Base-by-base conservation (phyloP, 2,888 invertebrate species). In the Blomia tropicalis region DNA sequence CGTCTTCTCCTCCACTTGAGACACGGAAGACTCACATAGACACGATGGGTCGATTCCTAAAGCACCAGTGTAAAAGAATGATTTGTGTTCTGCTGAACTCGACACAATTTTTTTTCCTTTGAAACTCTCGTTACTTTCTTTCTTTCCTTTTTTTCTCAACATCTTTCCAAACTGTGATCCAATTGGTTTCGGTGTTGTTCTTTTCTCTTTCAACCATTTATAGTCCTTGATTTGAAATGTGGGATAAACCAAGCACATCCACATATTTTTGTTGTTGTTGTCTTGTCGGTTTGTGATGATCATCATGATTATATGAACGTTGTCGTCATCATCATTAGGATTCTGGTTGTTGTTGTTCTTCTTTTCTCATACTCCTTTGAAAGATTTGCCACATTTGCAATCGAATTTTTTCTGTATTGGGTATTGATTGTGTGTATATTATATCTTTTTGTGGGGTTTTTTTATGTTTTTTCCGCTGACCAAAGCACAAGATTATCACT, bases 401-500 rank as follows among this genome's bases (percentile, higher is more conserved):
- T n/a, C n/a, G 14, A 41, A 41, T 14, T 41, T 41, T 41, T 17
- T 14, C 14, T 41, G 41, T 41, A n/a, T 14, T 14, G 41, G 41
- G n/a, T 17, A n/a, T 14, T 14, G 41, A 41, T 17, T 41, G 41
- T 41, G 41, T n/a, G n/a, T n/a, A n/a, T n/a, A n/a, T n/a, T n/a
- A n/a, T n/a, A n/a, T n/a, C n/a, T n/a, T n/a, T n/a, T 41, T 36
- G 36, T 36, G 7, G 36, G 7, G 7, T 17, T 36, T 36, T 17
- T 7, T 17, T 36, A 17, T 36, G 36, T 36, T 36, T 7, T 36
- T 7, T 36, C 36, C 36, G 51, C 51, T 47, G 51, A 47, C 51
- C 51, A 47, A 47, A 47, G 51, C 51, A 47, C n/a, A 47, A 47
- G 51, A 47, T 47, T 47, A 47, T 47, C 51, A 47, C 51, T 25